phyloP scores from a whole-genome alignment of 2,888 invertebrate species.

The Caenorhabditis angaria region DNA sequence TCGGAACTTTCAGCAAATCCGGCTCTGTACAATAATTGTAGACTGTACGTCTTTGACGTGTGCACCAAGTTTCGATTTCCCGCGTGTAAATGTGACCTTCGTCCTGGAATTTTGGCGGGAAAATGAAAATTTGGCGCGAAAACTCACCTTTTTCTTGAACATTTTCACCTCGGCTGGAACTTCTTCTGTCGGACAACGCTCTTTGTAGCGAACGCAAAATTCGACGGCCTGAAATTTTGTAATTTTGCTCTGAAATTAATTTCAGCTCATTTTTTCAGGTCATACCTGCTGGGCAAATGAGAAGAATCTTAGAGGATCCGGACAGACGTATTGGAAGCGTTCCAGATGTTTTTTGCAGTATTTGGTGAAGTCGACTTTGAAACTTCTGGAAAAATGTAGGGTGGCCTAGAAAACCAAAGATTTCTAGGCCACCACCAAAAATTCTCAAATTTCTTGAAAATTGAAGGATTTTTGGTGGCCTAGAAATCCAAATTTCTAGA shows the following conservation, averaged over 20 bases:
- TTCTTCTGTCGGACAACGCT: conserved; percentile 44
- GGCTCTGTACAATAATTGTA: conserved; percentile 55
- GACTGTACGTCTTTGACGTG: conserved; percentile 34
- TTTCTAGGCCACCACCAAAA: no score
- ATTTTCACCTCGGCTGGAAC: conserved; percentile 44
- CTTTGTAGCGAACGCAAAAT: conserved; percentile 52
- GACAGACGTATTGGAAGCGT: conserved; percentile 52
- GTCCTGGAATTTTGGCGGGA: conserved; percentile 19
- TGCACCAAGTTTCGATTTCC: conserved; percentile 50
- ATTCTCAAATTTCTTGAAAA: background rate
- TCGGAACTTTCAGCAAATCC: conserved; percentile 46
- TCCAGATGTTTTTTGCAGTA: conserved; percentile 52
- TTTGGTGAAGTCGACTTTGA: conserved; percentile 45
- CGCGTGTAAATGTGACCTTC: conserved; percentile 53
- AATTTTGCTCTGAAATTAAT: background rate
- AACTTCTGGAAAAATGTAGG: conserved; percentile 11
- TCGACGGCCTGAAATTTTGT: conserved; percentile 42
- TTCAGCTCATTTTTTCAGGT: conserved; percentile 7
- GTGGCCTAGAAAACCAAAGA: no score
- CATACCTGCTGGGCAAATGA: conserved; percentile 47
- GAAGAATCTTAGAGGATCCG: conserved; percentile 51
- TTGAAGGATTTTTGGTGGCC: no score
- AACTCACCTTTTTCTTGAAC: conserved; percentile 36
- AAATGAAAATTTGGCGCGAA: background rate
- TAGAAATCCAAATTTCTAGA: no score